Percentiles rank a stretch among this genome's conserved stretches.
Conservation (phyloP, 2,888 invertebrate species). For the Polydrusus cervinus region DNA sequence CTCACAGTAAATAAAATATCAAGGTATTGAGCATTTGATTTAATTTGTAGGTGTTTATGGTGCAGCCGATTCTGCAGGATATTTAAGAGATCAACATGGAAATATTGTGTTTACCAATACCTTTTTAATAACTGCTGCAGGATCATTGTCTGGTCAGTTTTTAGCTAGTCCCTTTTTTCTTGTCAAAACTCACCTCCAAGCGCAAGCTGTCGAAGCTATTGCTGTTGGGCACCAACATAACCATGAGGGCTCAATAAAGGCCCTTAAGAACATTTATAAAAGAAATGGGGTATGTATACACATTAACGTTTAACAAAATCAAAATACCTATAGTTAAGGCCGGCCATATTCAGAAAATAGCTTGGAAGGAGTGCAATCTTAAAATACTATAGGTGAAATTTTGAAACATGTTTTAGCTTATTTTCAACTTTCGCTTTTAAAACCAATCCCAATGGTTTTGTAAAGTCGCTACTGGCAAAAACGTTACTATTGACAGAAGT, state of each 20-base stretch:
- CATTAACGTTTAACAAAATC: not conserved
- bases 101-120: slow-evolving; percentile 72
- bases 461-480: too few species aligned
- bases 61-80: slow-evolving; percentile 62
- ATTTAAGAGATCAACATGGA: slow-evolving; percentile 72
- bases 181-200: slow-evolving; percentile 90
- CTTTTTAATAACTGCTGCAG: slow-evolving; percentile 74
- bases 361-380: too few species aligned
- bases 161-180: slow-evolving; percentile 85
- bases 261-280: slow-evolving; percentile 73
- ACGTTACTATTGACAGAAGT: too few species aligned
- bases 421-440: too few species aligned
- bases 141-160: slow-evolving; percentile 81
- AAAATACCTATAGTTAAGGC: too few species aligned
- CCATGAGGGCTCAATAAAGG: slow-evolving; percentile 76
- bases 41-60: slow-evolving; percentile 64
- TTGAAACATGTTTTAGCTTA: too few species aligned
- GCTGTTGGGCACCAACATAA: slow-evolving; percentile 90
- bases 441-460: too few species aligned
- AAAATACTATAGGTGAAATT: too few species aligned
- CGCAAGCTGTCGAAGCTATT: slow-evolving; percentile 81
- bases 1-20: too few species aligned
- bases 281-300: slow-evolving; percentile 71
- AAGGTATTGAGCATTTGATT: not conserved
- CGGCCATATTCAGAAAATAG: too few species aligned